Evolutionary conservation across 2,113 vertebrate species (phyloP).

Genomic region (Psophia crepitans): DNA sequence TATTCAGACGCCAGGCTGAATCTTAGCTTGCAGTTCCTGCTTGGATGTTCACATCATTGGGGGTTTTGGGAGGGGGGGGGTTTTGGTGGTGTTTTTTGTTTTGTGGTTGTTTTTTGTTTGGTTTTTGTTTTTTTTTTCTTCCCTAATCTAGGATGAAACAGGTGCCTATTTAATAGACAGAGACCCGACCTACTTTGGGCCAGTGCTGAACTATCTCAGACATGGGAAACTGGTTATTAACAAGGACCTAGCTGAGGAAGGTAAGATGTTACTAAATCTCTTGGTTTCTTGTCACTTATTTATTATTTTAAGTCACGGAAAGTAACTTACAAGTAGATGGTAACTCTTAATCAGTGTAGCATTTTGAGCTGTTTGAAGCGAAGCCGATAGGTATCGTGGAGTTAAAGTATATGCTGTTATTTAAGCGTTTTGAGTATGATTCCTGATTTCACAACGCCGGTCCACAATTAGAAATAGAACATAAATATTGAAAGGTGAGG

Average conservation of each 20-base stretch:
- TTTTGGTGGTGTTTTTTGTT: neutral
- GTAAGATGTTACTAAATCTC: conserved; percentile 66
- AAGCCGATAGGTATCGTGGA: neutral
- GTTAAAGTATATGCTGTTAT: neutral
- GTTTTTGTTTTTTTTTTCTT: neutral
- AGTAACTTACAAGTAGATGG: neutral
- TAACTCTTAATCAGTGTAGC: neutral
- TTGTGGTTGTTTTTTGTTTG: neutral
- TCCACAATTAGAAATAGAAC: neutral
- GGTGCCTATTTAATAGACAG: conserved; percentile 98
- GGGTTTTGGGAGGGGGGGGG: neutral
- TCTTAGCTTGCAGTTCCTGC: neutral
- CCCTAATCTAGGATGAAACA: conserved; percentile 87
- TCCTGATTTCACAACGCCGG: neutral
- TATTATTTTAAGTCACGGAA: neutral
- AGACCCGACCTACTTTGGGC: conserved; percentile 96
- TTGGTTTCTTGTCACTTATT: neutral
- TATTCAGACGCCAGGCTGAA: neutral
- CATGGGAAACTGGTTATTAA: conserved; percentile 97
- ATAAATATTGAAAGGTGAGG: neutral
- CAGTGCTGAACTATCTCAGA: conserved; percentile 95
- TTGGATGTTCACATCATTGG: neutral
- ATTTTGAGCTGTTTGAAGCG: neutral
- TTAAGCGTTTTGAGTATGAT: neutral
- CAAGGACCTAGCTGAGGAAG: conserved; percentile 96